Base-by-base conservation (phyloP, 1,140 invertebrate species). In the Trialeurodes vaporariorum region DNA sequence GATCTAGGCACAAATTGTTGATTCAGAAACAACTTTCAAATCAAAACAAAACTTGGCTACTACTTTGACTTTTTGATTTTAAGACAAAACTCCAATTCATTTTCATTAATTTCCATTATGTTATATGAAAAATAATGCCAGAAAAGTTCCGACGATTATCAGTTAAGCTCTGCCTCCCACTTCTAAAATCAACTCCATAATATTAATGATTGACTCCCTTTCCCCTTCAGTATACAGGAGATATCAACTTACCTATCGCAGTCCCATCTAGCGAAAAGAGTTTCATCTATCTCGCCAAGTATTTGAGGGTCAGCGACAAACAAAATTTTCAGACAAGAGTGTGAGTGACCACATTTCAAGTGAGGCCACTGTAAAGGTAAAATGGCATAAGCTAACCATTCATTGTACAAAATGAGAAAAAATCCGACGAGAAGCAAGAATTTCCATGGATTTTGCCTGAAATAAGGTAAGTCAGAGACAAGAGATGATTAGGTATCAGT, bases 221-320 rank as follows among this genome's bases (percentile, higher is more conserved):
- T 12, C 61, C 61, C 11, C n/a, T 11, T 61, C 25, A 40, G 9
- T 2, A 40, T n/a, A 68, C 21, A 62, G n/a, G 5, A 59, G n/a
- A 23, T 22, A 27, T 9, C 23, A 72, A 67, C 69, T 73, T 77
- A 91, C 90, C 88, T 86, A 77, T 94, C 91, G 76, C 86, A 86
- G 77, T 95, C 92, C 87, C 87, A 93, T 72, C 84, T 83, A 72
- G 83, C 83, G 9, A 85, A 71, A 1, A 80, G 79, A 59, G 81
- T 72, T 77, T 91, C 89, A 77, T 86, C 83, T 63, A 83, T 76
- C 70, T 90, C 84, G 1, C 92, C 94, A 71, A 93, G 83, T 70
- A 96, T 87, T 79, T 96, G 94, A 25, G 94, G 93, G 80, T 97
- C 94, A n/a, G 92, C 91, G 59, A 95, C 89, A 26, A 96, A 80